phyloP scores from a whole-genome alignment of 2,113 vertebrate genomes.

The Otocyon megalotis region DNA sequence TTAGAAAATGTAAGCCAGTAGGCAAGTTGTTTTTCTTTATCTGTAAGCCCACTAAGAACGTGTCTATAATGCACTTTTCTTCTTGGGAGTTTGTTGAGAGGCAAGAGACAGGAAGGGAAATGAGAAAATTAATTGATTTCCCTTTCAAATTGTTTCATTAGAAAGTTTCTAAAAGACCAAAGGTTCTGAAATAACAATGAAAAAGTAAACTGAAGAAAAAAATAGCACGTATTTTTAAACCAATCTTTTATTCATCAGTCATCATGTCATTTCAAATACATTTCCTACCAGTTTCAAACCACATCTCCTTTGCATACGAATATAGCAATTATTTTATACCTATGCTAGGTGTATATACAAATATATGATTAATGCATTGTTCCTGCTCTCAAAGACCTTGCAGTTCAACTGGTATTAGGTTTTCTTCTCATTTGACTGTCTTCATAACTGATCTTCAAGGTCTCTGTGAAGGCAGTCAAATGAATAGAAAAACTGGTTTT shows the following conservation, averaged over 20 bases:
- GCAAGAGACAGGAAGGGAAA: background rate
- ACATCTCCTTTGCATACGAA: background rate
- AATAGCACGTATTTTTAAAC: background rate
- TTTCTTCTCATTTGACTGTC: background rate
- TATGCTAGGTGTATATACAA: background rate
- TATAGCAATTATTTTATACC: background rate
- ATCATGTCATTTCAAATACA: slow-evolving; percentile 27
- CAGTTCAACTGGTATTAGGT: background rate
- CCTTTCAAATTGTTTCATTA: slow-evolving; percentile 57
- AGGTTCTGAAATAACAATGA: slow-evolving; percentile 2
- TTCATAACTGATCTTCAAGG: background rate
- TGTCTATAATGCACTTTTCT: slow-evolving; percentile 43
- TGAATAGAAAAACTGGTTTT: background rate
- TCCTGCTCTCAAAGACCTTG: background rate
- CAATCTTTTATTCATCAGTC: slow-evolving; percentile 47
- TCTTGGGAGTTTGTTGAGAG: slow-evolving; percentile 7
- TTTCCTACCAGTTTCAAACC: background rate
- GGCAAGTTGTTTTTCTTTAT: slow-evolving; percentile 68
- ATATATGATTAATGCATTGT: background rate
- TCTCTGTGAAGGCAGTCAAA: background rate
- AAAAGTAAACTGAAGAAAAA: background rate
- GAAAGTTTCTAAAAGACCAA: slow-evolving; percentile 15
- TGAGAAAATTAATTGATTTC: slow-evolving; percentile 40
- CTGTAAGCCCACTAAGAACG: slow-evolving; percentile 63
- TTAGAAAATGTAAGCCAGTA: slow-evolving; percentile 63